Evolutionary conservation across 2,113 vertebrate genomes (phyloP).

Genomic region (Siniperca chuatsi): DNA sequence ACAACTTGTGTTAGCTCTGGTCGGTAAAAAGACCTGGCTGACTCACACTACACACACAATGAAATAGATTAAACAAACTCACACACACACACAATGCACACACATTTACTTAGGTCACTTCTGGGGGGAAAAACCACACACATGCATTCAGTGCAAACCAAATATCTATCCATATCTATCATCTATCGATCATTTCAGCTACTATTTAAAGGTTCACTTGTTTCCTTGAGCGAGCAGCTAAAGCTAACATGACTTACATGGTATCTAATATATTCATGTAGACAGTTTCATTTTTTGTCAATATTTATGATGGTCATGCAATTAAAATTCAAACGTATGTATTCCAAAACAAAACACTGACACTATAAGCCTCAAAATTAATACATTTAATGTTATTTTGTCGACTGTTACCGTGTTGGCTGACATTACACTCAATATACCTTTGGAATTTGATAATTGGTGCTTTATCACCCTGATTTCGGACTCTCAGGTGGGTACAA

Average conservation of each 20-base stretch:
- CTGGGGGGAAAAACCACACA: neutral
- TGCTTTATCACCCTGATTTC: neutral
- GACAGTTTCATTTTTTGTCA: neutral
- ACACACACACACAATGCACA: neutral
- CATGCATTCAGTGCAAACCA: neutral
- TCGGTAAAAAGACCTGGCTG: conserved; percentile 28
- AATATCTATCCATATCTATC: neutral
- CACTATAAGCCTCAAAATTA: neutral
- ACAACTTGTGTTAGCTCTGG: conserved; percentile 43
- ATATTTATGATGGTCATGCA: neutral
- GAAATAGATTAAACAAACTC: conserved; percentile 2
- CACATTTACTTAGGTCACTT: too few species aligned
- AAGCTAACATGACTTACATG: neutral
- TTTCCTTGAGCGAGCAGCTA: neutral
- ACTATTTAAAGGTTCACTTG: neutral
- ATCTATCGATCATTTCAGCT: conserved; percentile 19
- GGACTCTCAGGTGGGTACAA: neutral
- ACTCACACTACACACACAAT: conserved; percentile 16
- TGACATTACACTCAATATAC: neutral
- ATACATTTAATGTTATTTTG: neutral
- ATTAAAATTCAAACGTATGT: neutral
- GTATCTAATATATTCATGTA: neutral
- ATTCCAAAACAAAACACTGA: neutral
- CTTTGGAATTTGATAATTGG: neutral
- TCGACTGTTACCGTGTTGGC: neutral